Conservation (phyloP, 1,140 invertebrate genomes). For the Holotrichia oblita region DNA sequence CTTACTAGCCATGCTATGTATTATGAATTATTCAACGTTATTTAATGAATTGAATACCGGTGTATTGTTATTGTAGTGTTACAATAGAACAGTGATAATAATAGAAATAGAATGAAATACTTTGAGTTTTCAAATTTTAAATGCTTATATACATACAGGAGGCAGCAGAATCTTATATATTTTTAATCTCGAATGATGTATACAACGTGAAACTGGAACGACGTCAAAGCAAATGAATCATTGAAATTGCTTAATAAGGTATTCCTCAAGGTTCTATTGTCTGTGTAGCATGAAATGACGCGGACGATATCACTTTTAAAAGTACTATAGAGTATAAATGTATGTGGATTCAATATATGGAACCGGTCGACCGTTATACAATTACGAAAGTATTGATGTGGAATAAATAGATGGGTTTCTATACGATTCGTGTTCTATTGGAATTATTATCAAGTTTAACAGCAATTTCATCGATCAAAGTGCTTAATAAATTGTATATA, state of each 20-base stretch:
- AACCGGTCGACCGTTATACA: background rate
- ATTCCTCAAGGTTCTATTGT: conserved; percentile 20
- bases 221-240: conserved; percentile 9
- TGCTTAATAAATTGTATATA: no score
- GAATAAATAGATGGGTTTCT: background rate
- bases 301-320: conserved; percentile 19
- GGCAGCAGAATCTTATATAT: background rate
- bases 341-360: background rate
- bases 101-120: background rate
- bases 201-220: background rate
- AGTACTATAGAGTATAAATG: background rate
- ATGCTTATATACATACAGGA: background rate
- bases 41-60: background rate
- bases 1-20: background rate
- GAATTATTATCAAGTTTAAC: background rate
- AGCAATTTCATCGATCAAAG: background rate
- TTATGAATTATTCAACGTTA: background rate
- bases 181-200: background rate
- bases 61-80: background rate
- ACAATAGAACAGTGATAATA: background rate
- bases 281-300: conserved; percentile 13
- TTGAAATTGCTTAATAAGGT: conserved; percentile 21
- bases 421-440: background rate
- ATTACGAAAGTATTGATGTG: background rate
- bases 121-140: background rate